phyloP scores from a whole-genome alignment of 2,797 vertebrate species.

The Gymnothorax reevesii region DNA sequence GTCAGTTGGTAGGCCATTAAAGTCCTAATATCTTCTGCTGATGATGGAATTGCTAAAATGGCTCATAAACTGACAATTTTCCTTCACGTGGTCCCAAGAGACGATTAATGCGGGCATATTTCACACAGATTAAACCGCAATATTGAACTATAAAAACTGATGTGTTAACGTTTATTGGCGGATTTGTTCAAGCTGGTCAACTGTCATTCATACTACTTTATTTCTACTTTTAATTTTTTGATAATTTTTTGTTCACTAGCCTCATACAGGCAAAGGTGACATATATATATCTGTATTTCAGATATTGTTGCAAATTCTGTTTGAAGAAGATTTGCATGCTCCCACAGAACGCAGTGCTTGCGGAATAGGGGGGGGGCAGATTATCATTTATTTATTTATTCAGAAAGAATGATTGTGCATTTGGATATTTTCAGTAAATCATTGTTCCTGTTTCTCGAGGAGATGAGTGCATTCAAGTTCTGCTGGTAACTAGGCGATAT shows the following conservation, averaged over 20 bases:
- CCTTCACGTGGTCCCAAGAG: background rate
- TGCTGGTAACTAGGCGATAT: background rate
- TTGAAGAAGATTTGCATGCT: background rate
- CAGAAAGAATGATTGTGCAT: background rate
- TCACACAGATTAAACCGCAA: slow-evolving; percentile 6
- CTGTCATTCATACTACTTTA: background rate
- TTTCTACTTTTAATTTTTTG: background rate
- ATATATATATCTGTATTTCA: background rate
- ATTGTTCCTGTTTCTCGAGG: background rate
- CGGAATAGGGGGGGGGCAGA: background rate
- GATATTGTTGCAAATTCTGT: background rate
- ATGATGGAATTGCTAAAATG: background rate
- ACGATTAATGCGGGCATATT: background rate
- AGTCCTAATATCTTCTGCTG: background rate
- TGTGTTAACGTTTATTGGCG: background rate
- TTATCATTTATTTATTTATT: background rate
- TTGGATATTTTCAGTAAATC: background rate
- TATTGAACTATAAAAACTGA: background rate
- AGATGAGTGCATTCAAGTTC: background rate
- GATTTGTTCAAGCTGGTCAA: background rate
- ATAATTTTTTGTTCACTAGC: background rate
- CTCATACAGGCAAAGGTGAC: background rate
- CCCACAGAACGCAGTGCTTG: background rate
- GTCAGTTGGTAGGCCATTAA: slow-evolving; percentile 10
- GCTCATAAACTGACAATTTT: slow-evolving; percentile 2